Evolutionary conservation across 1,140 invertebrate species (phyloP).

Genomic region (Andrena cerasifolii): DNA sequence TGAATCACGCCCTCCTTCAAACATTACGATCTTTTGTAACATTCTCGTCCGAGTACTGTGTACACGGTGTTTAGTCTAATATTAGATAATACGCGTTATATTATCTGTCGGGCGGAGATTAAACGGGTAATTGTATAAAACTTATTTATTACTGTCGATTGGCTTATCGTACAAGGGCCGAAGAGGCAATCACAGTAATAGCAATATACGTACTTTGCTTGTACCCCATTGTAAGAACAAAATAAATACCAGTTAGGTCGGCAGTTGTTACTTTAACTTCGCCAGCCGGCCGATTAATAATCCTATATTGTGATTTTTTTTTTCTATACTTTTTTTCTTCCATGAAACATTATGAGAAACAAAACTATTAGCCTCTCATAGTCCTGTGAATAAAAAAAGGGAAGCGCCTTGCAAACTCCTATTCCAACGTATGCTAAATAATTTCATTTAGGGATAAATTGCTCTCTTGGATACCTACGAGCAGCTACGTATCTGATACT

Average conservation of each 20-base stretch:
- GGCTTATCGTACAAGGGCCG: conserved; percentile 19
- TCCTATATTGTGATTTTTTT: conserved; percentile 35
- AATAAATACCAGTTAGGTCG: conserved; percentile 40
- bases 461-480: conserved; percentile 37
- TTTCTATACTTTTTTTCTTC: conserved; percentile 25
- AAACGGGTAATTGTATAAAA: conserved; percentile 26
- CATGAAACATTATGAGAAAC: conserved; percentile 53
- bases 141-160: conserved; percentile 32
- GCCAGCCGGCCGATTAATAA: conserved; percentile 33
- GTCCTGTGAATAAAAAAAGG: conserved; percentile 52
- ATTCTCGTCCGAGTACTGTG: conserved; percentile 14
- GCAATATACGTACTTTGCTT: conserved; percentile 49
- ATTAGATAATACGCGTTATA: conserved; percentile 15
- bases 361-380: conserved; percentile 48
- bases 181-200: conserved; percentile 39
- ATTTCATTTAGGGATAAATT: conserved; percentile 40
- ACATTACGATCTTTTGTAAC: conserved; percentile 11
- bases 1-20: conserved; percentile 15
- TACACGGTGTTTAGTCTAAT: conserved; percentile 10
- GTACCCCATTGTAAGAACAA: conserved; percentile 38
- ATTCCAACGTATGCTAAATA: conserved; percentile 35
- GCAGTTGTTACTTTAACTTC: conserved; percentile 39
- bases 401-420: conserved; percentile 39
- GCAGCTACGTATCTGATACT: conserved; percentile 29
- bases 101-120: conserved; percentile 21